Evolutionary conservation across 2,888 invertebrate genomes (phyloP), one percentile per base, ranked within the genome.

Genomic region (Coenonympha glycerion): DNA sequence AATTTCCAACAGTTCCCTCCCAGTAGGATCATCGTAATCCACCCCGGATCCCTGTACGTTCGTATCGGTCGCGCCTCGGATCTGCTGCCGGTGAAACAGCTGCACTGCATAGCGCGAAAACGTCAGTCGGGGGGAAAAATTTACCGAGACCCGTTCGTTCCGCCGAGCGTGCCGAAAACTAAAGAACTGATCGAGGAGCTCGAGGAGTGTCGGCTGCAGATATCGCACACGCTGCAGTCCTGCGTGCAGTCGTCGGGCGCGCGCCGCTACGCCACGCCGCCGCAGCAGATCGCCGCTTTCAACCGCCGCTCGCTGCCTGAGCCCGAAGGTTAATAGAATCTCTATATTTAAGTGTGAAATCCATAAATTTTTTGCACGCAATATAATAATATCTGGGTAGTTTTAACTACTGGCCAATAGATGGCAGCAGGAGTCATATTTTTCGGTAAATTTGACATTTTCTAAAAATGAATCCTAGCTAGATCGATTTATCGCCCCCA

Each of bases 61-160:
- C 88, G 97, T 55, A 94, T 98, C 69, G 98, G 98, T 0, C 86
- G 95, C 63, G 97, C 97, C 1, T 95, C 96, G 0, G 98, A 98
- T 76, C 86, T 95, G 2, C 91, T 94, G 70, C 98, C 98, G 6
- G 89, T 93, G 48, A 93, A 93, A 28, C 89, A 97, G 51, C 88
- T 97, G 1, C 97, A 98, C 79, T 95, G 94, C 39, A 91, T 96
- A 50, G 96, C 95, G 0, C 89, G 95, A 53, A 90, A 90, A 71
- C 81, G 91, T 22, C 80, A 87, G 28, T 79, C 82, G 0, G 84
- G 80, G 3, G 91, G 91, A 0, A 81, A 84, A 58, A 79, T 82
- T 41, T 89, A 92, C 60, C 77, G 87, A 3, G 93, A 93, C 64
- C 80, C 89, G 0, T 90, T 93, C 65, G 74, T 94, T 31, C 93